Evolutionary conservation across 1,140 invertebrate genomes (phyloP).

Genomic region (Drosophila bocqueti): DNA sequence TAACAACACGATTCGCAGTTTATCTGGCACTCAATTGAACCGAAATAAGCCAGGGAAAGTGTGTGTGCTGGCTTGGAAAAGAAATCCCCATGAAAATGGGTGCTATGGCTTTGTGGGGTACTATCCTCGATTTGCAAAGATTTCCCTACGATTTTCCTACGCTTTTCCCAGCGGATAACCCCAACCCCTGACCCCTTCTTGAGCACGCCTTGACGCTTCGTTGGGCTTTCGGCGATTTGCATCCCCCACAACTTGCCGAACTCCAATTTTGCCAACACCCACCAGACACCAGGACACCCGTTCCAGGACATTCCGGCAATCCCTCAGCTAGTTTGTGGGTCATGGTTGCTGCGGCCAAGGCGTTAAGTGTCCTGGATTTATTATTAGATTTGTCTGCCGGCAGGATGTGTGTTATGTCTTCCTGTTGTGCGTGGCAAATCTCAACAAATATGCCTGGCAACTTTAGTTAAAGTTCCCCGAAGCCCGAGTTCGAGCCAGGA

Average conservation of each 20-base stretch:
- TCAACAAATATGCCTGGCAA: slow-evolving; percentile 74
- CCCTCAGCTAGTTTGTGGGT: slow-evolving; percentile 72
- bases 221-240: slow-evolving; percentile 71
- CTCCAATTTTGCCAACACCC: slow-evolving; percentile 17
- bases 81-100: slow-evolving; percentile 56
- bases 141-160: neutral
- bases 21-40: slow-evolving; percentile 37
- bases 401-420: slow-evolving; percentile 71
- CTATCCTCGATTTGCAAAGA: slow-evolving; percentile 7
- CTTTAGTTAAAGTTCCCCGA: slow-evolving; percentile 62
- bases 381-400: slow-evolving; percentile 75
- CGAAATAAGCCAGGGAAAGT: slow-evolving; percentile 37
- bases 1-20: slow-evolving; percentile 13
- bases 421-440: slow-evolving; percentile 61
- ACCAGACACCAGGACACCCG: neutral
- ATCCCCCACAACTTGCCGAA: slow-evolving; percentile 45
- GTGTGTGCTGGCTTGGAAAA: slow-evolving; percentile 23
- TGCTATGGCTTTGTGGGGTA: slow-evolving; percentile 65
- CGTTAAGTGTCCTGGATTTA: slow-evolving; percentile 82
- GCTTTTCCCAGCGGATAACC: neutral
- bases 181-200: slow-evolving; percentile 9
- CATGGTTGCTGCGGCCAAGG: slow-evolving; percentile 74
- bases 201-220: slow-evolving; percentile 55
- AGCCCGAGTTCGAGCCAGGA: neutral
- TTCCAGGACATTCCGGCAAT: slow-evolving; percentile 25